phyloP scores from a whole-genome alignment of 2,113 vertebrate species.

The Pseudorhombus dupliciocellatus region DNA sequence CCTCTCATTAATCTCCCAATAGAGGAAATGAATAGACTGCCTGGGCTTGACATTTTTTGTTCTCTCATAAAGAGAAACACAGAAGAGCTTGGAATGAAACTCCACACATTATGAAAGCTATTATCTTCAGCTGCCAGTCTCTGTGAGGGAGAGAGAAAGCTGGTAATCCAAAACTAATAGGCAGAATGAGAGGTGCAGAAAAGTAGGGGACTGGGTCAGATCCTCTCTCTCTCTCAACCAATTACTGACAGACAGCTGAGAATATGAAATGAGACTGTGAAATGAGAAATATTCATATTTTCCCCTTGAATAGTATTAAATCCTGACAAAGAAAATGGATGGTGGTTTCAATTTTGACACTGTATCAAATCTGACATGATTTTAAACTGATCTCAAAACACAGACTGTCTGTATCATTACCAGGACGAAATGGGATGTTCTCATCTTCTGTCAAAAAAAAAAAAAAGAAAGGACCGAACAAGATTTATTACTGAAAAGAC shows the following conservation, averaged over 20 bases:
- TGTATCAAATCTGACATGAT: constrained; percentile 73
- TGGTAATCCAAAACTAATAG: constrained; percentile 74
- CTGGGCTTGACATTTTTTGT: constrained; percentile 65
- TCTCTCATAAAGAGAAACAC: constrained; percentile 68
- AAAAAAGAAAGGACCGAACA: constrained; percentile 13
- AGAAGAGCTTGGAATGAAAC: constrained; percentile 60
- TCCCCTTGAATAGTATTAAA: constrained; percentile 66
- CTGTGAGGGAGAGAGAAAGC: constrained; percentile 50
- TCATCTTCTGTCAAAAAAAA: constrained; percentile 58
- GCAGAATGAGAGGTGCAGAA: constrained; percentile 69
- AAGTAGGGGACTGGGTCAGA: constrained; percentile 75
- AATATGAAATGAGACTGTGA: constrained; percentile 66
- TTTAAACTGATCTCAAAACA: constrained; percentile 74
- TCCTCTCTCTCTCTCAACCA: constrained; percentile 48
- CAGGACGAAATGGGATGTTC: constrained; percentile 64
- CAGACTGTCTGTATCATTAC: constrained; percentile 67
- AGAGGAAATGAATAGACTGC: constrained; percentile 65
- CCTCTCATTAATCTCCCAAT: constrained; percentile 69
- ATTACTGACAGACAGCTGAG: constrained; percentile 74
- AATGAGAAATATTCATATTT: constrained; percentile 74
- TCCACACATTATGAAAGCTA: constrained; percentile 73
- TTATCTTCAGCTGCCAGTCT: constrained; percentile 75
- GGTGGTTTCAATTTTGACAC: constrained; percentile 63
- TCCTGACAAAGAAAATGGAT: constrained; percentile 69
- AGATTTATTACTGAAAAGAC: constrained; percentile 71